phyloP scores from a whole-genome alignment of 2,888 invertebrate species.

The Phlogophora meticulosa region DNA sequence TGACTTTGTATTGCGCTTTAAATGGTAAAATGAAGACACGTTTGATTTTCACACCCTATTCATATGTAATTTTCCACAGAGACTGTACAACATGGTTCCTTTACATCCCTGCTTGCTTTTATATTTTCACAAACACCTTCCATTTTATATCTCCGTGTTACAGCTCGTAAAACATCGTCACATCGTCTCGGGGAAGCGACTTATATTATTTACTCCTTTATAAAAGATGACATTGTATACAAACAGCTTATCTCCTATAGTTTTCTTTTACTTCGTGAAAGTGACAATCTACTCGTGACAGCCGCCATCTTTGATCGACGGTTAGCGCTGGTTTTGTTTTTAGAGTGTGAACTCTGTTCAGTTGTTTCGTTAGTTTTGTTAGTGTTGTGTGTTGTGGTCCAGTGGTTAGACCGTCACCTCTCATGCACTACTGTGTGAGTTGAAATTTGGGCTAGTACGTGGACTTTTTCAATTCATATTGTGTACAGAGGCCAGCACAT shows the following conservation, averaged over 20 bases:
- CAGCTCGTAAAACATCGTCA: constrained; percentile 37
- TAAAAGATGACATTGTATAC: constrained; percentile 31
- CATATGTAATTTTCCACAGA: background rate
- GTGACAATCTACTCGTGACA: constrained; percentile 5
- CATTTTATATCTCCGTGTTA: constrained; percentile 27
- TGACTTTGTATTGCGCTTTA: background rate
- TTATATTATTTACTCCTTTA: constrained; percentile 17
- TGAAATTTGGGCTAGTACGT: too few species aligned
- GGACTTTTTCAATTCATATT: too few species aligned
- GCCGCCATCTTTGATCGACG: constrained; percentile 31
- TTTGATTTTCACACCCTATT: background rate
- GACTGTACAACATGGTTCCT: background rate
- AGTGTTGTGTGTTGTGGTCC: too few species aligned
- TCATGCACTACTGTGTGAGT: too few species aligned
- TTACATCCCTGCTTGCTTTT: background rate
- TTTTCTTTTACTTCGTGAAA: constrained; percentile 26
- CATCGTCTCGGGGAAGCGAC: background rate
- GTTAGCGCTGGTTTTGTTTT: background rate
- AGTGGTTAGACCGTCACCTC: too few species aligned
- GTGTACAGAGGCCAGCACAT: too few species aligned
- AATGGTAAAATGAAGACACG: background rate
- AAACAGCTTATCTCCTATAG: constrained; percentile 1
- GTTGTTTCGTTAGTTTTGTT: too few species aligned
- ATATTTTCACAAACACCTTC: background rate
- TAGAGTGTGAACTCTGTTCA: constrained; percentile 9